Evolutionary conservation across 2,888 invertebrate genomes (phyloP).

Genomic region (Phymatocera aterrima): DNA sequence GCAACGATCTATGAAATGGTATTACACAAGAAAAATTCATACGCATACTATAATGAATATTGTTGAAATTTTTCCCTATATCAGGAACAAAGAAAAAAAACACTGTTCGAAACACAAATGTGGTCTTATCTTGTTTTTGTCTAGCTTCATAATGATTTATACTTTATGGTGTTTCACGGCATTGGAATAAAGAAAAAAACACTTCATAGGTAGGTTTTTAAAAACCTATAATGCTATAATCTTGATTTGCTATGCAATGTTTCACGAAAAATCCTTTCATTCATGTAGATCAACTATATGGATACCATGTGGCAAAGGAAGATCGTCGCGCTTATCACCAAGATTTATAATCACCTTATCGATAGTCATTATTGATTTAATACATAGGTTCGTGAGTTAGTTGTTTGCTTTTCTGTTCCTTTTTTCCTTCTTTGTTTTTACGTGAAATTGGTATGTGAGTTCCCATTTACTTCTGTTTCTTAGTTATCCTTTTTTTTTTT

Average conservation of each 20-base stretch:
- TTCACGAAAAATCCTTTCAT: background rate
- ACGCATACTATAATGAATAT: no score
- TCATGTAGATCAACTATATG: constrained; percentile 12
- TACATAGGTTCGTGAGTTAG: constrained; percentile 36
- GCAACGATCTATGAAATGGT: constrained; percentile 36
- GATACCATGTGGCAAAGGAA: constrained; percentile 4
- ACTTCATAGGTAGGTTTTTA: background rate
- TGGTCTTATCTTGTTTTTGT: background rate
- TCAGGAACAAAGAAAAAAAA: background rate
- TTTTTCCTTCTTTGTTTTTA: constrained; percentile 47
- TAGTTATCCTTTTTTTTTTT: constrained; percentile 48
- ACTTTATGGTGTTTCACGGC: constrained; percentile 12
- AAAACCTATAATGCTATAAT: background rate
- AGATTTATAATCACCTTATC: constrained; percentile 47
- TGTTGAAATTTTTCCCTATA: no score
- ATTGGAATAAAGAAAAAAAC: background rate
- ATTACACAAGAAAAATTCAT: background rate
- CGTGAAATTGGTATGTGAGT: constrained; percentile 47
- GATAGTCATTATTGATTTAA: constrained; percentile 53
- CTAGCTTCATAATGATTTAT: background rate
- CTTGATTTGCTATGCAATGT: background rate
- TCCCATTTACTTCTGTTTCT: constrained; percentile 51
- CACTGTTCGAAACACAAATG: background rate
- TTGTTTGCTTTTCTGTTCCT: constrained; percentile 6
- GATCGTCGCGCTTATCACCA: constrained; percentile 17